These are phyloP conservation scores for Festucalex cinctus DNA, from an alignment of 2,113 vertebrate genomes.

Conservation along the genomic window DNA sequence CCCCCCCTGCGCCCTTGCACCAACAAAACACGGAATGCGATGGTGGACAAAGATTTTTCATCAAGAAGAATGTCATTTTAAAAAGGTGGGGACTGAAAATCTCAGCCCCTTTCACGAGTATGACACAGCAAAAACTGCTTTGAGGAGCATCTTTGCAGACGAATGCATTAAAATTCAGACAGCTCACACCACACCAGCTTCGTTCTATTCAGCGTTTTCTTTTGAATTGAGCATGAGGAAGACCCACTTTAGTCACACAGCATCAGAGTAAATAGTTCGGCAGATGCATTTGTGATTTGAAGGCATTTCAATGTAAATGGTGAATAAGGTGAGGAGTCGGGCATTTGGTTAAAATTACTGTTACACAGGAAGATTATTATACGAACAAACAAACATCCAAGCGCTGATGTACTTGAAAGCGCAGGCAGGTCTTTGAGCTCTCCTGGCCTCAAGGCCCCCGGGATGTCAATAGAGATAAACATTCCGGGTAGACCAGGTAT, in stretches of 20 bases:
- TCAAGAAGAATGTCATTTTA: conserved; percentile 14
- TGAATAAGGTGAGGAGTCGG: conserved; percentile 1
- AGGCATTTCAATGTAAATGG: background rate
- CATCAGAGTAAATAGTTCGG: background rate
- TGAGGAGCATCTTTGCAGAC: conserved; percentile 19
- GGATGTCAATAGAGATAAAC: conserved; percentile 59
- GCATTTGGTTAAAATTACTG: background rate
- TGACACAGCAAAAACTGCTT: conserved; percentile 53
- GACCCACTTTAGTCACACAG: background rate
- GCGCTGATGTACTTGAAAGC: conserved; percentile 22
- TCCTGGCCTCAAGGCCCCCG: conserved; percentile 30
- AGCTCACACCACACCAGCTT: conserved; percentile 9
- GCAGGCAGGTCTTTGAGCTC: conserved; percentile 11
- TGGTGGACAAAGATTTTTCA: conserved; percentile 17
- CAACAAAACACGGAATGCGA: conserved; percentile 34
- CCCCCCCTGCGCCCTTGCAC: conserved; percentile 11
- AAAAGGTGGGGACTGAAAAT: conserved; percentile 12
- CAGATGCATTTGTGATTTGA: background rate
- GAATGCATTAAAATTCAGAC: conserved; percentile 33
- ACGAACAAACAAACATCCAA: conserved; percentile 16
- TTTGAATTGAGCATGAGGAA: conserved; percentile 4
- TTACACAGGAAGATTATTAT: conserved; percentile 5
- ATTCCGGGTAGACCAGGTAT: background rate
- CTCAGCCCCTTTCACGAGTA: conserved; percentile 19
- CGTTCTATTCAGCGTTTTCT: background rate